Evolutionary conservation across 2,888 invertebrate genomes (phyloP).

Genomic region (Philopedon plagiatum): DNA sequence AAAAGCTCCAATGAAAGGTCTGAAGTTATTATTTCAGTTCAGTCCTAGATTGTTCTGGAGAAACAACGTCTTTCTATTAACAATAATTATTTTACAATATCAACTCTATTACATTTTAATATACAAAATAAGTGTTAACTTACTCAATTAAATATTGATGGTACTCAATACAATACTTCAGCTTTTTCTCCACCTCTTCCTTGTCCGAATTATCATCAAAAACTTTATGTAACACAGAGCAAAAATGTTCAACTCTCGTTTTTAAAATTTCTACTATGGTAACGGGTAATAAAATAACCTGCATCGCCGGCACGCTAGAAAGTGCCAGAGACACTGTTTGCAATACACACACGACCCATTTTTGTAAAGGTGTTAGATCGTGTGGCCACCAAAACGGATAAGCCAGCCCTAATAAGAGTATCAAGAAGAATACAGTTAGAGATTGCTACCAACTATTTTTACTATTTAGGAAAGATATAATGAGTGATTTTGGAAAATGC

Average conservation of each 20-base stretch:
- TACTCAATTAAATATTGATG: constrained; percentile 8
- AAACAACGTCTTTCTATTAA: no score
- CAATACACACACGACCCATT: background rate
- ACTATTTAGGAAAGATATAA: no score
- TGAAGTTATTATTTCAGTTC: no score
- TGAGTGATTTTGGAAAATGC: no score
- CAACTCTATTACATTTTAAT: no score
- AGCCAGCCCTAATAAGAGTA: background rate
- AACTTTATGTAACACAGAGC: background rate
- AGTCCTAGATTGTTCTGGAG: no score
- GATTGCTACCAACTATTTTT: no score
- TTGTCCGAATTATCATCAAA: background rate
- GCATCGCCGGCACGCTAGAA: background rate
- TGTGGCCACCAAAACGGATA: constrained; percentile 12
- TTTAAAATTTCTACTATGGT: constrained; percentile 1
- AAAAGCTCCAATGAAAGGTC: no score
- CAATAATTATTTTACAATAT: no score
- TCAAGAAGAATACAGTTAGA: no score
- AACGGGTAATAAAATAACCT: background rate
- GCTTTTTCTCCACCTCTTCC: background rate
- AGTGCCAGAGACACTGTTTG: background rate
- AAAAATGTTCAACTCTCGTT: background rate
- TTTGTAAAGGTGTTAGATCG: background rate
- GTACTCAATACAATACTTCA: background rate
- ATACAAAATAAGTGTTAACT: background rate